Evolutionary conservation across 2,113 vertebrate species (phyloP).

Genomic region (Aleadryas rufinucha): DNA sequence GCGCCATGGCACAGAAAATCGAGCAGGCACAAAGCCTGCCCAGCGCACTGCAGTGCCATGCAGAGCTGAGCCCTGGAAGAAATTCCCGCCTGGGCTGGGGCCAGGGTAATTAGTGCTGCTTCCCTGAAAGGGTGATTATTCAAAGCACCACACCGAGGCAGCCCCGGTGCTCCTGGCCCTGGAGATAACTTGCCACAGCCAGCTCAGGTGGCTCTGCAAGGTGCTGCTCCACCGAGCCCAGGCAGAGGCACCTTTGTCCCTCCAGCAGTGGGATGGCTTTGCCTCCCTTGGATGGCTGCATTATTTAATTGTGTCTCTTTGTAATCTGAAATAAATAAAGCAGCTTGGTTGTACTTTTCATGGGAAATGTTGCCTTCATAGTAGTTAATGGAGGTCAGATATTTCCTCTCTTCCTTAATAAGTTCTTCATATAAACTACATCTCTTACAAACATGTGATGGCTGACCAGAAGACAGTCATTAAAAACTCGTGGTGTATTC

Average conservation of each 20-base stretch:
- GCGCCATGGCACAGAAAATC: background rate
- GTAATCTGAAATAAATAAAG: background rate
- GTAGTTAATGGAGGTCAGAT: background rate
- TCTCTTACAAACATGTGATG: background rate
- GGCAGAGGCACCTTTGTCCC: background rate
- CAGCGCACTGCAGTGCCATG: background rate
- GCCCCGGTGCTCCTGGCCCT: background rate
- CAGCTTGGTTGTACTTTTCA: background rate
- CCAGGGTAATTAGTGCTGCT: background rate
- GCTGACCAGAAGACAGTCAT: background rate
- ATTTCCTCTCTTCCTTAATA: background rate
- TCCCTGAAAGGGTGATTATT: background rate
- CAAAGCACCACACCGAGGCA: background rate
- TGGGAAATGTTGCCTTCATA: background rate
- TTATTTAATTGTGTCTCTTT: background rate
- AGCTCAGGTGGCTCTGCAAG: background rate
- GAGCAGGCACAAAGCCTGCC: background rate
- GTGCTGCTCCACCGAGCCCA: background rate
- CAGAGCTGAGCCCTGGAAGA: background rate
- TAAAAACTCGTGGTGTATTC: background rate
- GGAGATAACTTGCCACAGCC: background rate
- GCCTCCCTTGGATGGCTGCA: background rate
- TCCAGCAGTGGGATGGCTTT: accelerated
- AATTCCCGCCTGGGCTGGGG: background rate
- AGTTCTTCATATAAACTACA: background rate